Conservation (phyloP, 2,113 vertebrate species). For the Galbula dea region DNA sequence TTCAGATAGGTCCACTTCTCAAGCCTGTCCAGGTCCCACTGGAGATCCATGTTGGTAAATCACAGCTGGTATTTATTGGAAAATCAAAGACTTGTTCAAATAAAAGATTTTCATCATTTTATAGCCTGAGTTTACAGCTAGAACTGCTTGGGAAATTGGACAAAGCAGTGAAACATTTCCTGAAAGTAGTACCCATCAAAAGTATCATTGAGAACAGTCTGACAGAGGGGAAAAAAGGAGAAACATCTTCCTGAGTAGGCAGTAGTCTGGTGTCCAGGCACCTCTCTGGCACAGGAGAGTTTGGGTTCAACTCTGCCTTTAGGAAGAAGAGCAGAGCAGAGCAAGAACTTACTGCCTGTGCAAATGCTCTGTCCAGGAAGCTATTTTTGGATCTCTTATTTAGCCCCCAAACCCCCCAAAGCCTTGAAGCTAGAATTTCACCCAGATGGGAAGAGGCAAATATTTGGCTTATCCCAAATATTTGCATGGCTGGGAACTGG, state of each 20-base stretch:
- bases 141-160: background rate
- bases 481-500: background rate
- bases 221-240: background rate
- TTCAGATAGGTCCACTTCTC: background rate
- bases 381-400: background rate
- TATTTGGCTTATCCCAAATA: background rate
- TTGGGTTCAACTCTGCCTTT: no score
- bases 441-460: background rate
- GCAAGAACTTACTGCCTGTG: background rate
- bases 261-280: no score
- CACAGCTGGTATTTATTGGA: background rate
- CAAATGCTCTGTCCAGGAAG: background rate
- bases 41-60: background rate
- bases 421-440: background rate
- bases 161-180: background rate
- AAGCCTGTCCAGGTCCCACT: background rate
- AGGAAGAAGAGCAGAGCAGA: background rate
- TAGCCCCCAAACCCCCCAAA: background rate
- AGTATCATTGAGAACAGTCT: rapidly evolving
- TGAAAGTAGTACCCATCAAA: background rate
- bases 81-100: background rate
- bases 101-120: background rate
- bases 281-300: no score
- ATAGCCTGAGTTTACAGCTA: background rate
- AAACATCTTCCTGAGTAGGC: background rate